Percentiles rank a stretch among this genome's conserved stretches.
These are phyloP conservation scores for Dastarcus helophoroides DNA, from an alignment of 2,888 invertebrate species.

Conservation along the genomic window DNA sequence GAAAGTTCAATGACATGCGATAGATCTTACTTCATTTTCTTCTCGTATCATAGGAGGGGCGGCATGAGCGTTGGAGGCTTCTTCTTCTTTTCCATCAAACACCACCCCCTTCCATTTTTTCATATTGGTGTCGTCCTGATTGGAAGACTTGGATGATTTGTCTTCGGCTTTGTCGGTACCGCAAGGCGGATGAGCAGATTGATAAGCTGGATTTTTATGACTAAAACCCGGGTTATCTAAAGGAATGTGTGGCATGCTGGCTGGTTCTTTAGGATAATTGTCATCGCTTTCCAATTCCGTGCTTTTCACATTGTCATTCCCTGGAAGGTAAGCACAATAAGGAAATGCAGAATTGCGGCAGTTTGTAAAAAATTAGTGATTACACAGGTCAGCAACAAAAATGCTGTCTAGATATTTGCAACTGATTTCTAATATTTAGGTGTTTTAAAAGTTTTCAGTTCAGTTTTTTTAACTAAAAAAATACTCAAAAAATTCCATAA, in stretches of 20 bases:
- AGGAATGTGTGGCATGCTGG: constrained; percentile 45
- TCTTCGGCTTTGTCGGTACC: constrained; percentile 17
- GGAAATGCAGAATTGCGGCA: too few relatives aligned
- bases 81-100: constrained; percentile 48
- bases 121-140: constrained; percentile 40
- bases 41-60: constrained; percentile 18
- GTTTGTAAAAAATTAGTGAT: too few relatives aligned
- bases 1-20: too few relatives aligned
- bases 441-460: too few relatives aligned
- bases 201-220: constrained; percentile 63
- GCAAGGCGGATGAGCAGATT: constrained; percentile 57
- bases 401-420: too few relatives aligned
- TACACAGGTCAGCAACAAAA: too few relatives aligned
- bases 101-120: constrained; percentile 71
- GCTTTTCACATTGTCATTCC: constrained; percentile 38
- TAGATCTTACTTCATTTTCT: constrained; percentile 23
- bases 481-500: too few relatives aligned
- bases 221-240: constrained; percentile 45
- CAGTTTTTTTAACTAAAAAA: too few relatives aligned
- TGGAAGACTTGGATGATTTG: constrained; percentile 1
- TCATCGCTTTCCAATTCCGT: constrained; percentile 31
- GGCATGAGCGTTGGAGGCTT: constrained; percentile 9
- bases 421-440: too few relatives aligned
- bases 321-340: too few relatives aligned
- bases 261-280: constrained; percentile 41